Base-by-base conservation (phyloP, 2,888 invertebrate species). In the Drosophila quinaria region DNA sequence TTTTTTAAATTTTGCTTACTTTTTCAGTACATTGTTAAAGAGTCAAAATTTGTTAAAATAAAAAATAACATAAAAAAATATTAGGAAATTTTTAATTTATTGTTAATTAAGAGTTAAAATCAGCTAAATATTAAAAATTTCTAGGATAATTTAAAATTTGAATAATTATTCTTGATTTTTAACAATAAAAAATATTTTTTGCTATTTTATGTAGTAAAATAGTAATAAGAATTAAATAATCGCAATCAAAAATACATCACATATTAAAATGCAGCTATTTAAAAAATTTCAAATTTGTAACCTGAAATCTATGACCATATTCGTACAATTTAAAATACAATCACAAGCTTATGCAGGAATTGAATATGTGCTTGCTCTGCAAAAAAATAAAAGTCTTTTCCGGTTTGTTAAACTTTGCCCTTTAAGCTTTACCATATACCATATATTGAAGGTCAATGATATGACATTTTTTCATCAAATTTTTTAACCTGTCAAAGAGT, bases 371-470 rank as follows among this genome's bases (percentile, higher is more conserved):
- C 6, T 50, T 35, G 19, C 19, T 19, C 1, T 25, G 22, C 22
- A 4, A 33, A 5, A 35, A 33, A 3, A 17, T 11, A 37, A 50
- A 9, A 19, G 46, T 25, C 25, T 4, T 13, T 15, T 10, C 9
- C 17, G 11, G 37, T 33, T 47, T 58, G 22, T 35, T 47, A 25
- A 58, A 33, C 41, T 17, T 3, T 44, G 13, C 31, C 42, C 42
- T 59, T 58, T 44, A 35, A 56, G 39, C 29, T 42, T 51, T 44
- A 22, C 19, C 22, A 4, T 22, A 22, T 29, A 8, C 29, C 11
- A 9, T n/a, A 9, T n/a, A n/a, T 17, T 51, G 55, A 62, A 68
- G 67, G 79, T 80, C 74, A 74, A 46, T 44, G 46, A 51, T 49
- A 31, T 39, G 29, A 62, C 55, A 67, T 73, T 41, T 41, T 68